Evolutionary conservation across 2,797 vertebrate species (phyloP).

Genomic region (Peromyscus attwateri): DNA sequence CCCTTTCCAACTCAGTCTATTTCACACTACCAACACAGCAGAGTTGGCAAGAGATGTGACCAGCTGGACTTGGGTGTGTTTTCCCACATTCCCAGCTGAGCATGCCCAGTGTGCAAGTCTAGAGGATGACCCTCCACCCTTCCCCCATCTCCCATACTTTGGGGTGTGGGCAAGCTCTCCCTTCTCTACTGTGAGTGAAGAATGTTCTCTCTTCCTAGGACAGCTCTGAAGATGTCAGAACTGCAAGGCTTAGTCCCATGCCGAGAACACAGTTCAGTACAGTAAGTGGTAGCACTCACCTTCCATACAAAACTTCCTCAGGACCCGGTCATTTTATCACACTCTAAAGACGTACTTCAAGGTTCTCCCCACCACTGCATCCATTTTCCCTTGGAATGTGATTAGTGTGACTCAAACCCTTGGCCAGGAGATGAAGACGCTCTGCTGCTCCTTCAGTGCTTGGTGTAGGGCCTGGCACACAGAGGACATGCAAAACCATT

Average conservation of each 20-base stretch:
- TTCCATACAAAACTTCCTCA: neutral
- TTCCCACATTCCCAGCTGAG: neutral
- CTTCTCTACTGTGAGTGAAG: neutral
- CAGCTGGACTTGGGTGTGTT: fast-evolving
- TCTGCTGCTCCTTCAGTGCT: fast-evolving
- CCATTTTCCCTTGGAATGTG: neutral
- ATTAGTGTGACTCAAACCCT: neutral
- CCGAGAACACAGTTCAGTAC: neutral
- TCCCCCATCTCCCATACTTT: no score
- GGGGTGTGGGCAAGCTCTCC: neutral
- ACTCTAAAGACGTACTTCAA: neutral
- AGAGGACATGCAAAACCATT: no score
- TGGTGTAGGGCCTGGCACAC: neutral
- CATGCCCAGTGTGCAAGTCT: fast-evolving
- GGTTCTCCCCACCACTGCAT: neutral
- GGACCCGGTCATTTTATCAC: neutral
- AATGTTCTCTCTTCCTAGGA: neutral
- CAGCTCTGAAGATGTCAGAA: neutral
- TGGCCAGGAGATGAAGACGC: neutral
- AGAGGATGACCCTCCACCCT: neutral
- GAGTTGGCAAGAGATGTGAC: neutral
- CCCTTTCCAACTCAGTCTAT: neutral
- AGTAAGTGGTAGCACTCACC: neutral
- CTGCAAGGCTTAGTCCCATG: fast-evolving
- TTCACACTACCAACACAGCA: neutral